Base-by-base conservation (phyloP, 23 tunicate species). In the Styela clava region DNA sequence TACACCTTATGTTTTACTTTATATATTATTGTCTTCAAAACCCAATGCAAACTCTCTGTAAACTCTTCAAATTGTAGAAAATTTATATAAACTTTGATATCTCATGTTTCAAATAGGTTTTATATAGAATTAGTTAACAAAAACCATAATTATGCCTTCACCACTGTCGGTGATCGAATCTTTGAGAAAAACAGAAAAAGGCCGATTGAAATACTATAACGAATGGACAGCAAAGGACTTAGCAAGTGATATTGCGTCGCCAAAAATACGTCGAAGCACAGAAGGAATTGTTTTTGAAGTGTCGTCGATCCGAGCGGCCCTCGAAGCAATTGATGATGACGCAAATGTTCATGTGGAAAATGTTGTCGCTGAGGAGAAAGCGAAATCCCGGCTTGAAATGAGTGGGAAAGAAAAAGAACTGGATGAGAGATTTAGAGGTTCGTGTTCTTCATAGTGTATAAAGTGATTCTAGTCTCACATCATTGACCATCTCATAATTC, bases 291-390 rank as follows among this genome's bases (percentile, higher is more conserved):
- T 76, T 1, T 76, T 76, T 56, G 65, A 76, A 27, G 22, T 76
- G 0, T 24, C 35, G 12, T 2, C 65, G 22, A 76, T 76, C 16
- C 28, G 31, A 52, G 81, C 81, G 18, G 81, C 81, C 5, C 44
- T 76, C 16, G 81, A 76, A 52, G 81, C 81, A 12, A 76, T 76
- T 21, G 81, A 76, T 20, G 81, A 76, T 44, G 81, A 76, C 30
- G 52, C 81, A 16, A 21, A 71, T 12, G 37, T 21, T 19, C 34
- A 28, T 30, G 35, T 5, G 24, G 37, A 27, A 21, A 30, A 71
- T 71, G 3, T 71, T 21, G 35, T 19, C 24, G n/a, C n/a, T n/a
- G 77, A 71, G 16, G 77, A 71, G 37, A 30, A 71, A n/a, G 77
- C 7, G 34, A 30, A 35, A 71, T 32, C 31, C 70, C 9, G 70